These are phyloP conservation scores for Scortum barcoo DNA, from an alignment of 2,113 vertebrate species.

Conservation along the genomic window DNA sequence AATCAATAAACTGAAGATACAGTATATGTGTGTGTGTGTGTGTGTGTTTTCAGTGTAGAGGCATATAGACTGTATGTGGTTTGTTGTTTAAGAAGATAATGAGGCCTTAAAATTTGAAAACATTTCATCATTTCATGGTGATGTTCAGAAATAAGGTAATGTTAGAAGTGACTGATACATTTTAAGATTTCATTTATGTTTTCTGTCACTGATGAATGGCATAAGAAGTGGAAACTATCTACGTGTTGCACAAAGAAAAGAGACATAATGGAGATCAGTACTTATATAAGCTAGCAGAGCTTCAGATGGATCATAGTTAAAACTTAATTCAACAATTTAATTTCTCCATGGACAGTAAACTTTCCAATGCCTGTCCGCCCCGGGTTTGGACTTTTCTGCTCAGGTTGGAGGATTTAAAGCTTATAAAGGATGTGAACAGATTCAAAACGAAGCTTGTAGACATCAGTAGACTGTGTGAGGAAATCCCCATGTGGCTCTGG, in stretches of 20 bases:
- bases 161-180: not conserved
- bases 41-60: not conserved
- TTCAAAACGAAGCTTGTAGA: not conserved
- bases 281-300: too few relatives aligned
- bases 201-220: not conserved
- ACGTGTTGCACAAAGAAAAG: not conserved
- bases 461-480: not conserved
- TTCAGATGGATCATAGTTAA: not conserved
- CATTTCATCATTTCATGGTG: not conserved
- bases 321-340: not conserved
- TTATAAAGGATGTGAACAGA: not conserved
- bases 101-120: not conserved
- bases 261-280: not conserved
- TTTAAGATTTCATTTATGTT: not conserved
- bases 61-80: not conserved
- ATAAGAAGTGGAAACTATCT: not conserved
- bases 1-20: conserved; percentile 56
- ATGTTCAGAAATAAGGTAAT: not conserved
- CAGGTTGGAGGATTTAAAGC: not conserved
- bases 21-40: not conserved
- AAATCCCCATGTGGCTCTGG: not conserved
- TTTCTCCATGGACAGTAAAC: not conserved
- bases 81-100: not conserved
- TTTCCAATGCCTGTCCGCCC: not conserved
- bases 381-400: not conserved